These are phyloP conservation scores for Notocelia uddmanniana DNA, from an alignment of 2,888 invertebrate genomes.

Conservation along the genomic window DNA sequence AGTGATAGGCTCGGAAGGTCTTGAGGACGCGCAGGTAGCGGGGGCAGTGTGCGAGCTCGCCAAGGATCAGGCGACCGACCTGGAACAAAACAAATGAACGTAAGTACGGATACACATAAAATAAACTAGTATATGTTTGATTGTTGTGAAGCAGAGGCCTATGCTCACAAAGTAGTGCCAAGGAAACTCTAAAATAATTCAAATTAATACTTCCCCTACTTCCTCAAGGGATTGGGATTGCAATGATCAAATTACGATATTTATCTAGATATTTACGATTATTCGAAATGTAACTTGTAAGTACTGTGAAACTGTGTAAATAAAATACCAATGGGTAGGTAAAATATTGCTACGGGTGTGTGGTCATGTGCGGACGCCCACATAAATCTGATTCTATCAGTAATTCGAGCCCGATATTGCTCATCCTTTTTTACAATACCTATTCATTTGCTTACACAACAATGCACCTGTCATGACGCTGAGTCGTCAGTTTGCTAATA, in stretches of 20 bases:
- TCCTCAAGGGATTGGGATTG: too few species aligned
- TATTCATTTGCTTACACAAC: constrained; percentile 38
- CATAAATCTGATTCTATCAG: constrained; percentile 10
- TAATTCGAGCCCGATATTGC: constrained; percentile 22
- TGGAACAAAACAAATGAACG: constrained; percentile 57
- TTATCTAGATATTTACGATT: too few species aligned
- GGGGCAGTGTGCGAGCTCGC: constrained; percentile 90
- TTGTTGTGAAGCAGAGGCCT: too few species aligned
- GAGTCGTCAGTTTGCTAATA: constrained; percentile 20
- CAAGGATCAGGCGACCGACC: constrained; percentile 90
- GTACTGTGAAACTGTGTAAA: background rate
- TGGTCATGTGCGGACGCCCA: background rate
- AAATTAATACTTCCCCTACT: too few species aligned
- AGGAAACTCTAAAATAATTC: too few species aligned
- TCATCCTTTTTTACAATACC: constrained; percentile 37
- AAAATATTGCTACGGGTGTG: too few species aligned
- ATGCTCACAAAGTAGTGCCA: too few species aligned
- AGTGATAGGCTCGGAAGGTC: constrained; percentile 91
- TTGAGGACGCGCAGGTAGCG: constrained; percentile 91
- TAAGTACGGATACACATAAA: background rate
- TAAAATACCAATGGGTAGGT: background rate
- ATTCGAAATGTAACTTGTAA: background rate
- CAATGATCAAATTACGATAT: too few species aligned
- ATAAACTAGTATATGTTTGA: too few species aligned
- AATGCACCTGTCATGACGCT: constrained; percentile 36